Evolutionary conservation across 2,888 invertebrate genomes (phyloP), one percentile per base, ranked within the genome.

Genomic region (Erebia ligea): DNA sequence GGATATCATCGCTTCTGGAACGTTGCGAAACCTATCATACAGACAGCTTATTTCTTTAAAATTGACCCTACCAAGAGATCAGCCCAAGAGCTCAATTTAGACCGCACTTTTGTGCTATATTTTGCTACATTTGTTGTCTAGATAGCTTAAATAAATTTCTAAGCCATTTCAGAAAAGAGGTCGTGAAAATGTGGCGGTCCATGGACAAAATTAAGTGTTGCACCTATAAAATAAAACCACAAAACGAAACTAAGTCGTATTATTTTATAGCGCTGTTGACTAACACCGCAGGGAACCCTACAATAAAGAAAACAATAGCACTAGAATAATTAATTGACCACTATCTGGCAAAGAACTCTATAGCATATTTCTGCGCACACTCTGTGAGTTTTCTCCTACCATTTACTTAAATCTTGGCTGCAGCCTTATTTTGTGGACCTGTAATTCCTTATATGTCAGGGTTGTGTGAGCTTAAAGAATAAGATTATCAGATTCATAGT

Each of bases 251-350:
- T 9, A 59, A 59, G 59, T 59, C 58, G 34, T 40, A 40, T 40
- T 40, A 59, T 40, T 59, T 59, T 59, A 59, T 59, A 11, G 40
- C 40, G 10, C n/a, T 42, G 40, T 59, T 59, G 59, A 42, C 40
- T 59, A 59, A 59, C n/a, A 42, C 59, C 40, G n/a, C 40, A 59
- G 59, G 42, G 59, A 42, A 42, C 59, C 59, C 17, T 58, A 42
- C 59, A 59, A 42, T 59, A 17, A 59, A 59, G n/a, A 9, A 59
- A 40, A 59, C 6, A 57, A 59, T 1, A 57, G 57, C 6, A 57
- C 42, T 8, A 17, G 59, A 59, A 59, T 59, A 59, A 59, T 59
- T 59, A 59, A 59, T 59, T 42, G 59, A 59, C 59, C 59, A 42
- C 59, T 42, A 17, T 59, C 59, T 59, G 42, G 59, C 40, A 40